Evolutionary conservation across 2,113 vertebrate genomes (phyloP).

Genomic region (Struthio camelus): DNA sequence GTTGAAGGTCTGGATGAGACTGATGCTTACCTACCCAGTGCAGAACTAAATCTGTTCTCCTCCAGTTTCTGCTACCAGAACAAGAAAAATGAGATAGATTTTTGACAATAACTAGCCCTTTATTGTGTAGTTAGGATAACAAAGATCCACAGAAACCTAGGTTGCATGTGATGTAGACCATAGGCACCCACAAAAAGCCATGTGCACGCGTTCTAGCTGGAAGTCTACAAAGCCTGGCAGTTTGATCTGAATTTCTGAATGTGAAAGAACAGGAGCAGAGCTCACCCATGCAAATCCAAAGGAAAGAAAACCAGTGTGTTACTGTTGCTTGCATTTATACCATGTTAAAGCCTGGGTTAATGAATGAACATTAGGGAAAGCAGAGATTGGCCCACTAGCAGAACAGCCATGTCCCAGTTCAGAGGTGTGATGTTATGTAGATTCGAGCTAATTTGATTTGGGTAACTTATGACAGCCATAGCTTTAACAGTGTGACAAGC

Average conservation of each 20-base stretch:
- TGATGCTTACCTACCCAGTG: not conserved
- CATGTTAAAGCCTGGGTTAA: not conserved
- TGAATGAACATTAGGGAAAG: not conserved
- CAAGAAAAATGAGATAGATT: not conserved
- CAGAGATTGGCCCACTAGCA: constrained; percentile 12
- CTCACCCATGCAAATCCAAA: not conserved
- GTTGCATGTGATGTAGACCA: not conserved
- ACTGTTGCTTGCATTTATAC: not conserved
- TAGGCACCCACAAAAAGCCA: fast-evolving
- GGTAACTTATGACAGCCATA: not conserved
- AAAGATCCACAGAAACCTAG: not conserved
- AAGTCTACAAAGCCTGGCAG: not conserved
- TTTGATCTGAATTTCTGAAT: not conserved
- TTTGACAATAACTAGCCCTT: not conserved
- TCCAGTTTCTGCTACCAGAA: constrained; percentile 8
- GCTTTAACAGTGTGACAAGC: not conserved
- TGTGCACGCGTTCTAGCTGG: not conserved
- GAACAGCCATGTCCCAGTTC: not conserved
- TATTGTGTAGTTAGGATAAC: not conserved
- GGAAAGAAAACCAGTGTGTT: not conserved
- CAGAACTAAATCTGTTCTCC: not conserved
- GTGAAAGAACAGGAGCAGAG: not conserved
- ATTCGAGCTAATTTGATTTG: not conserved
- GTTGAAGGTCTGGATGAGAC: not conserved
- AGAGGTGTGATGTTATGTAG: not conserved